Evolutionary conservation across 2,113 vertebrate genomes (phyloP), one percentile per base, ranked within the genome.

Genomic region (Megaceryle maxima): DNA sequence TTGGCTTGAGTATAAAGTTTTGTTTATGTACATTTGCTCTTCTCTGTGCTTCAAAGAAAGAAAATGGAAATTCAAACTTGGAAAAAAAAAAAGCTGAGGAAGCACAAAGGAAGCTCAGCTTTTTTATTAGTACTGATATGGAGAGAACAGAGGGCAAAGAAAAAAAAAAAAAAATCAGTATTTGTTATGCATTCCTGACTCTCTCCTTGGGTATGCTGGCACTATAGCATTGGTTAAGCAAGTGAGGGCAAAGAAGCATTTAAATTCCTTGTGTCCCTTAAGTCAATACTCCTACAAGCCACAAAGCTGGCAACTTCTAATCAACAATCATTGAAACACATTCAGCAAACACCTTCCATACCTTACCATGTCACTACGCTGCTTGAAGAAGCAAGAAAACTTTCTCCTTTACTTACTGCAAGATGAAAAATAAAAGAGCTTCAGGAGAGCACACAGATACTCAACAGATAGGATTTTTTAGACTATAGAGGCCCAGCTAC

Each of bases 41-140:
- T 83, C 70, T 85, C 87, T 76, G 21, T 19, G 19, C 63, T 90
- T 90, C 95, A 94, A 87, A 94, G 75, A 92, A 91, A 85, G 35
- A 94, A 93, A 88, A 92, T 83, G 51, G 72, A 91, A 95, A 94
- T 13, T 66, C 28, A 90, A 96, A 85, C 78, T 76, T 85, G 24
- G 12, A 41, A 43, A 89, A 89, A 53, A 53, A 67, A 89, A 89
- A 53, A 67, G 59, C 75, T 88, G 72, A 94, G 33, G 75, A 83
- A 94, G 78, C 87, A 87, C 59, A 96, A 91, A 88, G 59, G 44
- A 85, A 74, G 63, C 31, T 90, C 72, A 84, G 70, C 72, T 94
- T 84, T 80, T 74, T 80, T 74, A 57, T 77, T 87, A 91, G 57
- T 39, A 78, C 16, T 92, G 72, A 94, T 75, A 83, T 0, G 0